These are phyloP conservation scores for Manis crassicaudata DNA, from an alignment of 2,797 vertebrate species.

Conservation along the genomic window DNA sequence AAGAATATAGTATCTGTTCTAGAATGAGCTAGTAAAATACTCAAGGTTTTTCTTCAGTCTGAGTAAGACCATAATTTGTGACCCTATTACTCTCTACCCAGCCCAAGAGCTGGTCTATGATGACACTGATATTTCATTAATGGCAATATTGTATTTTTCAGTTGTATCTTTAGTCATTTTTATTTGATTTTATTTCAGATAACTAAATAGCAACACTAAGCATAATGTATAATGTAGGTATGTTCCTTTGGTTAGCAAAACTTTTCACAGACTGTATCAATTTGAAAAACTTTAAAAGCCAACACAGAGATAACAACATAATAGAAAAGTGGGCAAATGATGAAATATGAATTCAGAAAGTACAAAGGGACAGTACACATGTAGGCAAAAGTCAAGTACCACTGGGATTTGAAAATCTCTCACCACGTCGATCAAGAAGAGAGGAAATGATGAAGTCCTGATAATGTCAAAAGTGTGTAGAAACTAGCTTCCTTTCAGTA, in stretches of 20 bases:
- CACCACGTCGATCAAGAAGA: neutral
- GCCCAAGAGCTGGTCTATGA: neutral
- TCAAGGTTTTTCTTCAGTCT: neutral
- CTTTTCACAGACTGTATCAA: neutral
- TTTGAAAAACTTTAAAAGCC: neutral
- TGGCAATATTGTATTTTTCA: neutral
- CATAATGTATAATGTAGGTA: neutral
- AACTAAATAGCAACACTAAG: neutral
- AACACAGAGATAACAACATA: neutral
- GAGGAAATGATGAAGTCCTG: neutral
- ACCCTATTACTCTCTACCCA: neutral
- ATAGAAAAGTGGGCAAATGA: neutral
- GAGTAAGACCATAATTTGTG: neutral
- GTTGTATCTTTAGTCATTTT: neutral
- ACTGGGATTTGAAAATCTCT: neutral
- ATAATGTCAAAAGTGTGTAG: neutral
- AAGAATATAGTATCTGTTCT: neutral
- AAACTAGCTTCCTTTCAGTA: neutral
- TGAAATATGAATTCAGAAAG: neutral
- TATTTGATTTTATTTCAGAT: neutral
- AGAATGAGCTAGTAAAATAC: neutral
- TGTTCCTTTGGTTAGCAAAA: neutral
- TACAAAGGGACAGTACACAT: neutral
- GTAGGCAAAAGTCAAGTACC: too few species aligned
- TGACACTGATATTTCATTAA: neutral